phyloP scores from a whole-genome alignment of 2,888 invertebrate species.

The Callyntrura guangdongensis region DNA sequence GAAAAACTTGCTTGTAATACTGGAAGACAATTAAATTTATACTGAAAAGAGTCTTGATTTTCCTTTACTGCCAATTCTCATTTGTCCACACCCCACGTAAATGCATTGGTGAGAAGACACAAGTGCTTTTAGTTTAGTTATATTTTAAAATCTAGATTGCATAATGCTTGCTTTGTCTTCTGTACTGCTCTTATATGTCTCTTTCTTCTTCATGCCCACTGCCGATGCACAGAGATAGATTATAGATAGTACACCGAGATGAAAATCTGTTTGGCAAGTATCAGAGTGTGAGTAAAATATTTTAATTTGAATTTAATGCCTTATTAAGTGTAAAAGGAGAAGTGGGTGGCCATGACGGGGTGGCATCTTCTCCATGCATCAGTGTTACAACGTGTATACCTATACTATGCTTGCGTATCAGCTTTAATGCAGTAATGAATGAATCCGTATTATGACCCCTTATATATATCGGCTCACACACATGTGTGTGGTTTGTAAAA shows the following conservation, averaged over 20 bases:
- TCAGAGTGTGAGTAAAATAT: conserved; percentile 73
- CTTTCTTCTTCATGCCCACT: neutral
- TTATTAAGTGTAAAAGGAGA: conserved; percentile 77
- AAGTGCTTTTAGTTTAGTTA: neutral
- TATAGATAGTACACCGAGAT: neutral
- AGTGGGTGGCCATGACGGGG: conserved; percentile 81
- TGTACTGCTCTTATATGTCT: neutral
- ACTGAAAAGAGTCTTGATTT: no score
- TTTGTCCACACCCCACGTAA: no score
- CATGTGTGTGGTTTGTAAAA: conserved; percentile 14
- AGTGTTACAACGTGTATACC: neutral
- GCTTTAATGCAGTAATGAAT: conserved; percentile 10
- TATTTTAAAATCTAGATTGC: neutral
- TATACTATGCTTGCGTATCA: no score
- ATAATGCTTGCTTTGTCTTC: neutral
- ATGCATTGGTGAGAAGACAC: no score
- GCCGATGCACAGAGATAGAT: neutral
- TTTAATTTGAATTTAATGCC: conserved; percentile 78
- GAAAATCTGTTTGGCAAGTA: conserved; percentile 41
- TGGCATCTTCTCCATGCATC: conserved; percentile 65
- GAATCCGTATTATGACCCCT: neutral
- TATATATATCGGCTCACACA: neutral
- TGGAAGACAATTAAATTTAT: no score
- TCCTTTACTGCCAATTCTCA: no score
- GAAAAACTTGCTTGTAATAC: no score